Evolutionary conservation across 2,113 vertebrate species (phyloP), one percentile per base, ranked within the genome.

Genomic region (Peromyscus leucopus): DNA sequence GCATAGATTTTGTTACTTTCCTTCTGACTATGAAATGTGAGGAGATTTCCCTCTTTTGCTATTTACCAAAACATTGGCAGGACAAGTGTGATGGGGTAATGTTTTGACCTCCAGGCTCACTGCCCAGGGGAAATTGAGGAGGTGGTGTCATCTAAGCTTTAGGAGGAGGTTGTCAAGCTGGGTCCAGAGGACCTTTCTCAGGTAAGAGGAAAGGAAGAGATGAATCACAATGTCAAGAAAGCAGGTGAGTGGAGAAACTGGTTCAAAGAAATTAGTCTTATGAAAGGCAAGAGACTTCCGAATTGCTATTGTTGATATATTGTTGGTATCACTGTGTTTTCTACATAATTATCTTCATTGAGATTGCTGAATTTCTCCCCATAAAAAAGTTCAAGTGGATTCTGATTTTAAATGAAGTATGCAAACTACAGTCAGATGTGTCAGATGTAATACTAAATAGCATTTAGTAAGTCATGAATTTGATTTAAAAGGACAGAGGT

Each of bases 1-100:
- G 85, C 74, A 28, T 67, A 96, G 59, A 74, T 94, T 96, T 75
- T 87, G 83, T 72, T 92, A 75, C 67, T 94, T 97, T 91, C 82
- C 63, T 0, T 71, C n/a, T 89, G 19, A 0, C 51, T 92, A 28
- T n/a, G 36, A 92, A 87, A 19, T 55, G 28, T 78, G 69, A 61
- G 71, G 84, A 93, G 89, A 95, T 48, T 72, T 28, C 79, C 22
- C 19, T 93, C 48, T 78, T 93, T 83, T 87, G 86, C 93, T 91
- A 63, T 95, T 95, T 67, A 93, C 17, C 24, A 65, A 91, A 74
- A 96, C 36, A 67, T 78, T 90, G 57, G 46, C 86, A 89, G 36
- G 21, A 82, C 22, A 94, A 85, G 89, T 55, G 86, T 74, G 51
- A 78, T 88, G 90, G 59, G 31, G 31, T 96, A 84, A 86, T 3